Conservation (phyloP, 2,113 vertebrate species). For the Alaudala cheleensis region DNA sequence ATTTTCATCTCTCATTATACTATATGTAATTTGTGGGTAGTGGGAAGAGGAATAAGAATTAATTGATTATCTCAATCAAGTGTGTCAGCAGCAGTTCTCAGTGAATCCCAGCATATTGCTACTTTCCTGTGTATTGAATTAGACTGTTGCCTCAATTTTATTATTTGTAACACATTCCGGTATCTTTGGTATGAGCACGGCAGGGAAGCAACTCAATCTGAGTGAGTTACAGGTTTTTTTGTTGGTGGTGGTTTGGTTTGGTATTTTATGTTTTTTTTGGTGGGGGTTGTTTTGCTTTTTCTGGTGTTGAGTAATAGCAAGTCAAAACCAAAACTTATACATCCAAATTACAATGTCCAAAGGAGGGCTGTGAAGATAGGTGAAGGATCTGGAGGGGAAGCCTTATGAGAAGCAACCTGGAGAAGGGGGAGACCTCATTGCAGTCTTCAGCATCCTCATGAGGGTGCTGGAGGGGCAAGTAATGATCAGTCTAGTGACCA, state of each 20-base stretch:
- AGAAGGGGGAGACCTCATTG: background rate
- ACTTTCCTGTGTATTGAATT: background rate
- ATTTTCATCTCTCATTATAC: conserved; percentile 32
- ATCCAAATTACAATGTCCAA: background rate
- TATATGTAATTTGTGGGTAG: background rate
- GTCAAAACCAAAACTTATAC: background rate
- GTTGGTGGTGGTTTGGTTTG: background rate
- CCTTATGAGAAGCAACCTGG: background rate
- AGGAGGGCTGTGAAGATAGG: background rate
- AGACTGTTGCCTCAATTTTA: background rate
- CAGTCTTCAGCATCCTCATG: background rate
- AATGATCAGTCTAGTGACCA: background rate
- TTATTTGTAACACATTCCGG: background rate
- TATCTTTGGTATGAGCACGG: background rate
- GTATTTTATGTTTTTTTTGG: background rate
- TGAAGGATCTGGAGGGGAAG: background rate
- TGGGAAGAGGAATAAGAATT: background rate
- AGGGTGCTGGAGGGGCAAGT: background rate
- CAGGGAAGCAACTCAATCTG: background rate
- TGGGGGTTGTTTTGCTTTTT: background rate
- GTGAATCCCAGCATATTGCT: background rate
- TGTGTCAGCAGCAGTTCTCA: background rate
- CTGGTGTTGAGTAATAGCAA: background rate
- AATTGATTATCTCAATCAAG: background rate
- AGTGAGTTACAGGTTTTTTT: background rate